phyloP scores from a whole-genome alignment of 1,140 invertebrate genomes.

The Drosophila pandora region DNA sequence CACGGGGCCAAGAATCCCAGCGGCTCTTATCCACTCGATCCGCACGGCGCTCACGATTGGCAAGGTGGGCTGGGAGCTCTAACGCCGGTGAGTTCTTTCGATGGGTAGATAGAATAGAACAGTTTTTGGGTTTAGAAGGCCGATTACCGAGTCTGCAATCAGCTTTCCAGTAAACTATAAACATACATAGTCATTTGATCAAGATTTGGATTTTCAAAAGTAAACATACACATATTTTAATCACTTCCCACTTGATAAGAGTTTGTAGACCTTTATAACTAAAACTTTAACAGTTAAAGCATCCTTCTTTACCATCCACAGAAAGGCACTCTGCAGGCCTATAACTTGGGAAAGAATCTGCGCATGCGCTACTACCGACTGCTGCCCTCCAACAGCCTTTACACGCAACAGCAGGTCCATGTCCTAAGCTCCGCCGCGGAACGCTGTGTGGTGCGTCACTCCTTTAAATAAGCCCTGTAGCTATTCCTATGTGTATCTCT shows the following conservation, averaged over 20 bases:
- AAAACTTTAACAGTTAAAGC: too few species aligned
- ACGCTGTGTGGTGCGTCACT: conserved; percentile 87
- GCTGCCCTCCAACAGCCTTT: conserved; percentile 86
- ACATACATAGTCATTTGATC: not conserved
- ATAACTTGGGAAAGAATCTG: conserved; percentile 90
- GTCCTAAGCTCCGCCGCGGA: conserved; percentile 92
- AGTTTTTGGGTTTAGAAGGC: too few species aligned
- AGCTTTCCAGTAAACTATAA: too few species aligned
- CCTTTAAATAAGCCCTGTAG: conserved; percentile 20
- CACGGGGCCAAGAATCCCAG: conserved; percentile 90
- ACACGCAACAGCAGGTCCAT: conserved; percentile 87
- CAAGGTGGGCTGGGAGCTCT: conserved; percentile 87
- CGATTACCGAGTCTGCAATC: too few species aligned
- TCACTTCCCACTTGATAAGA: not conserved
- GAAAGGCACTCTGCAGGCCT: conserved; percentile 91
- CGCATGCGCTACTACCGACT: conserved; percentile 88
- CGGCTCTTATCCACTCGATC: conserved; percentile 88
- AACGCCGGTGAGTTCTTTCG: conserved; percentile 85
- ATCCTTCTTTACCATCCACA: conserved; percentile 78
- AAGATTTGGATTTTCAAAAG: conserved; percentile 1
- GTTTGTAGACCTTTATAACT: too few species aligned
- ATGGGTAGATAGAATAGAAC: not conserved
- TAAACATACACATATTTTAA: not conserved
- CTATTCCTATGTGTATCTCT: conserved; percentile 12
- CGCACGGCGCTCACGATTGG: conserved; percentile 87